A percentile compares a stretch with the other conserved stretches of the same genome.
Conservation (phyloP, 2,888 invertebrate species). For the Parochlus steinenii region DNA sequence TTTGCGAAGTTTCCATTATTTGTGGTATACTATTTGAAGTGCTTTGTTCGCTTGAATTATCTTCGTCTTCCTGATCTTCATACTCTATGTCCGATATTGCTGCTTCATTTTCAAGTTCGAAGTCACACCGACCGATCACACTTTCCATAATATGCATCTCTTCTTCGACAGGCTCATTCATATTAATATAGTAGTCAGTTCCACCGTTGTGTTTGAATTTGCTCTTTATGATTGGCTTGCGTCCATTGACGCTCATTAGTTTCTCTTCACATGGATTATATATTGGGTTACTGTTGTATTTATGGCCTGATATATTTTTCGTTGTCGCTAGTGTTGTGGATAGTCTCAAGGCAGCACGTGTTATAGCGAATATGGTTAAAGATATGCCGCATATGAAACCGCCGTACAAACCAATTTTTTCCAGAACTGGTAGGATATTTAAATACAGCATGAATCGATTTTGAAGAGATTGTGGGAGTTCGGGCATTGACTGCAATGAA, state of each 20-base stretch:
- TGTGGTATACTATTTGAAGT: no score
- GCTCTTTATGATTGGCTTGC: no score
- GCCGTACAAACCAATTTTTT: slow-evolving; percentile 30
- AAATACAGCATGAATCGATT: slow-evolving; percentile 55
- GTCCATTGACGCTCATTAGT: not conserved
- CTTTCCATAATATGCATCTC: no score
- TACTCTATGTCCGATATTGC: slow-evolving; percentile 10
- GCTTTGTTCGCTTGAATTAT: no score
- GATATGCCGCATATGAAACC: slow-evolving; percentile 21
- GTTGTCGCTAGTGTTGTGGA: slow-evolving; percentile 9
- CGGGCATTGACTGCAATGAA: no score
- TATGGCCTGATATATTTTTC: not conserved
- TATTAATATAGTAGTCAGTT: not conserved
- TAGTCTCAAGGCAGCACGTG: slow-evolving; percentile 24
- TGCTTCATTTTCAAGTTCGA: slow-evolving; percentile 7
- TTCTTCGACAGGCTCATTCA: not conserved
- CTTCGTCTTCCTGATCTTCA: slow-evolving; percentile 5
- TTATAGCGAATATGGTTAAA: slow-evolving; percentile 23
- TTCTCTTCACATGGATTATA: slow-evolving; percentile 9
- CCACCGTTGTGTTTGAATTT: no score
- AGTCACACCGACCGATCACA: slow-evolving; percentile 2
- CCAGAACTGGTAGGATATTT: slow-evolving; percentile 48
- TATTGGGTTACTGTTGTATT: slow-evolving; percentile 8
- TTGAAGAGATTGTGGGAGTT: slow-evolving; percentile 42
- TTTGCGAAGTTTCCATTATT: no score